These are phyloP conservation scores for Ryuthela nishihirai DNA, from an alignment of 2,888 invertebrate species.

Conservation along the genomic window DNA sequence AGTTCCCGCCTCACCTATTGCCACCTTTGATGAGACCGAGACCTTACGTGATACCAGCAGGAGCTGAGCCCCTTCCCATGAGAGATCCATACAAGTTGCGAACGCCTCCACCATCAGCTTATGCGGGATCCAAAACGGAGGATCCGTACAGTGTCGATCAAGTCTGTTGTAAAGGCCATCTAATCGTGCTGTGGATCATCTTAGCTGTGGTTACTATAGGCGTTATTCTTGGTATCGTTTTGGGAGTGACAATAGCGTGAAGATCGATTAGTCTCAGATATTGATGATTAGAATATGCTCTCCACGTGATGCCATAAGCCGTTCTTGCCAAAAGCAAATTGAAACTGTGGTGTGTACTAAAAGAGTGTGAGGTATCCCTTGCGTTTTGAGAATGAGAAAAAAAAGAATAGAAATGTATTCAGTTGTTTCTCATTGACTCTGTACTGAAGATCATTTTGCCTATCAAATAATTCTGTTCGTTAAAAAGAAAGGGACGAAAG, in stretches of 20 bases:
- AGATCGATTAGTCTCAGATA: too few species aligned
- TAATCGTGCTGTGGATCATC: constrained; percentile 46
- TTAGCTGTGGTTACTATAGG: constrained; percentile 45
- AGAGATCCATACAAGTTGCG: constrained; percentile 41
- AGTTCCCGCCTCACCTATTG: constrained; percentile 30
- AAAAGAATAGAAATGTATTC: too few species aligned
- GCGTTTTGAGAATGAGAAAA: too few species aligned
- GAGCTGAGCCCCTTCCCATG: constrained; percentile 42
- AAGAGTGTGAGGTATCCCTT: too few species aligned
- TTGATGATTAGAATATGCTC: too few species aligned
- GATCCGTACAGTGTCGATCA: constrained; percentile 33
- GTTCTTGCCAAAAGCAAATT: too few species aligned
- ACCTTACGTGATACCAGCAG: constrained; percentile 42
- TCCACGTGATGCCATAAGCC: too few species aligned
- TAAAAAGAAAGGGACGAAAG: too few species aligned
- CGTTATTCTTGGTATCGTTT: constrained; percentile 44
- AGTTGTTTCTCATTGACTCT: too few species aligned
- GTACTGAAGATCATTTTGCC: too few species aligned
- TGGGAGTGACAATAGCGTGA: constrained; percentile 41
- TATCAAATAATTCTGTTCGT: too few species aligned
- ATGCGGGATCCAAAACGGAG: constrained; percentile 21
- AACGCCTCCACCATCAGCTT: constrained; percentile 23
- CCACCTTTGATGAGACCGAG: constrained; percentile 42
- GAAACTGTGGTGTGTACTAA: too few species aligned
- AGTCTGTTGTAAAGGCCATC: constrained; percentile 45